Percentiles rank a stretch among this genome's conserved stretches.
Evolutionary conservation across 2,797 vertebrate species (phyloP).

Genomic region (Lepilemur septentrionalis): DNA sequence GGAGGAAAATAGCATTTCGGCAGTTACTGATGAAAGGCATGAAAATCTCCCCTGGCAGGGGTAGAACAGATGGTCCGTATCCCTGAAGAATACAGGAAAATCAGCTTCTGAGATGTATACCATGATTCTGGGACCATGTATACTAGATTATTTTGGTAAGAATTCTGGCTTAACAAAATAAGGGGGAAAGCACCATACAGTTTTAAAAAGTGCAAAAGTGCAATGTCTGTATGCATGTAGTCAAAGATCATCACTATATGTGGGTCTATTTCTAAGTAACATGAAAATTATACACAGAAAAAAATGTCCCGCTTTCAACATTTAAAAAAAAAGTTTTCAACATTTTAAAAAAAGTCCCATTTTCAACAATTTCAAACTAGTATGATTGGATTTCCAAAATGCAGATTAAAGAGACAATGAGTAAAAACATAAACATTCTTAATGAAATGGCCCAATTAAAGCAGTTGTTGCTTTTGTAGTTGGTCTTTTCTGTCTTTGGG

Average conservation of each 20-base stretch:
- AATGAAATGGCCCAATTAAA: not conserved
- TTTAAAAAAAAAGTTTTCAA: not conserved
- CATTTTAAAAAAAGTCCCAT: not conserved
- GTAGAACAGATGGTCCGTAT: not conserved
- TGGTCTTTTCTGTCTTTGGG: not conserved
- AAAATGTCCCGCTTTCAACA: not conserved
- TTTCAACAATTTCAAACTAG: not conserved
- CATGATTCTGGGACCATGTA: not conserved
- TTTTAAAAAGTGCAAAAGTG: not conserved
- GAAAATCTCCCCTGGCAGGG: not conserved
- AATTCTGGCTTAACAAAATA: not conserved
- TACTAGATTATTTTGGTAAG: not conserved
- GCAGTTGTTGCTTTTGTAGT: not conserved
- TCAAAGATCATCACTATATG: not conserved
- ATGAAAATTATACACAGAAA: not conserved
- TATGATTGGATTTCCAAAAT: not conserved
- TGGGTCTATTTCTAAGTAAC: not conserved
- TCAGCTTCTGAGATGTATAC: not conserved
- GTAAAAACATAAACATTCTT: not conserved
- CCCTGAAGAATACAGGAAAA: not conserved
- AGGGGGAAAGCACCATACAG: not conserved
- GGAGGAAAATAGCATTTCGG: not conserved
- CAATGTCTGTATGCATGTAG: not conserved
- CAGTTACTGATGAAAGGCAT: not conserved
- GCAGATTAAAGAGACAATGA: not conserved